A percentile compares a stretch with the other conserved stretches of the same genome.
phyloP scores from a whole-genome alignment of 2,113 vertebrate species.

The Platysternon megacephalum region DNA sequence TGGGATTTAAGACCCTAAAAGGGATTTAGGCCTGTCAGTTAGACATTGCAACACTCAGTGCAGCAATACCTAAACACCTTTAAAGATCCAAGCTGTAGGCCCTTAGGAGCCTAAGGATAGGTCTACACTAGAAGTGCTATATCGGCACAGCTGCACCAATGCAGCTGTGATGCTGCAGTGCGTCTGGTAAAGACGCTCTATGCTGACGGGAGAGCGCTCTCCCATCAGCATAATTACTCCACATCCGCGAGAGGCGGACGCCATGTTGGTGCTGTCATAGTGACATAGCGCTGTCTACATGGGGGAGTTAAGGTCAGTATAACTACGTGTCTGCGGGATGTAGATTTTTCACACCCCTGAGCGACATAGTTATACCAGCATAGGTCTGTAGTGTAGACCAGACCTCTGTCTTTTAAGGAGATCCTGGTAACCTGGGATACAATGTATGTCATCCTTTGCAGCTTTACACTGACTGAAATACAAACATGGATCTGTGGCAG shows the following conservation, averaged over 20 bases:
- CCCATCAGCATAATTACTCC: no score
- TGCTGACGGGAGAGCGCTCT: no score
- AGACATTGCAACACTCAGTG: background rate
- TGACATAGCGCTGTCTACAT: no score
- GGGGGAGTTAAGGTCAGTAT: background rate
- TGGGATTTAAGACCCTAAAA: no score
- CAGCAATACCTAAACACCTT: background rate
- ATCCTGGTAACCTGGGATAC: background rate
- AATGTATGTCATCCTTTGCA: background rate
- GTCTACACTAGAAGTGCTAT: no score
- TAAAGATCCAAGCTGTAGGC: background rate
- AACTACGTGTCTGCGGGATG: background rate
- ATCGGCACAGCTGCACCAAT: no score
- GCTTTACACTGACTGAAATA: background rate
- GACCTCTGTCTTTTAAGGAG: background rate
- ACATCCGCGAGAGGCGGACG: background rate
- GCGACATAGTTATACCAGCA: no score
- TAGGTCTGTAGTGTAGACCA: background rate
- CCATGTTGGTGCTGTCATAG: background rate
- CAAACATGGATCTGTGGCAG: background rate
- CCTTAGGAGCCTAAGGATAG: no score
- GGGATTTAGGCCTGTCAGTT: background rate
- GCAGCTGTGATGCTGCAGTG: no score
- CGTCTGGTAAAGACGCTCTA: no score
- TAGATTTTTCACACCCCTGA: background rate